A percentile compares a stretch with the other conserved stretches of the same genome.
phyloP scores from a whole-genome alignment of 2,113 vertebrate species.

The Pavo muticus region DNA sequence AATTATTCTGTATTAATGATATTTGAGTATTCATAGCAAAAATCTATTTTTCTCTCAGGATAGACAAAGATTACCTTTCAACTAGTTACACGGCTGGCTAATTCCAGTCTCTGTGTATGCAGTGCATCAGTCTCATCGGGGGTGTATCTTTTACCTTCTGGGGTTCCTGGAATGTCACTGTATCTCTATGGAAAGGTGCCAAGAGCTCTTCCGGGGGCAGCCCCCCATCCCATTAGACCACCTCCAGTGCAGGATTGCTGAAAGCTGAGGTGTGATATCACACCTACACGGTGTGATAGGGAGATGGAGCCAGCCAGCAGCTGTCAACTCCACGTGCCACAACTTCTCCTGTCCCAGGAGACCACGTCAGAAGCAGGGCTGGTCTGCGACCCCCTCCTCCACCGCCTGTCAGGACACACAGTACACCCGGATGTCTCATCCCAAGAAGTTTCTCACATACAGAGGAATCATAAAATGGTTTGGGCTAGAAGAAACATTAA shows the following conservation, averaged over 20 bases:
- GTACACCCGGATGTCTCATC: neutral
- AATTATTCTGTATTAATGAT: neutral
- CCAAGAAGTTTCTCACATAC: neutral
- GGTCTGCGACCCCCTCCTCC: neutral
- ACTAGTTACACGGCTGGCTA: neutral
- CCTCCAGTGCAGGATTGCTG: neutral
- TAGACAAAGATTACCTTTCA: neutral
- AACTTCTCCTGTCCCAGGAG: neutral
- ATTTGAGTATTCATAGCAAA: neutral
- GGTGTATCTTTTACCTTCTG: neutral
- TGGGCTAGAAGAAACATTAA: neutral
- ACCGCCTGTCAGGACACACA: neutral
- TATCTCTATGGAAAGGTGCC: neutral
- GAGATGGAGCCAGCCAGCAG: neutral
- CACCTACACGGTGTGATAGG: neutral
- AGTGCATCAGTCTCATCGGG: neutral
- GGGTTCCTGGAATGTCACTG: neutral
- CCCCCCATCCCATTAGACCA: neutral
- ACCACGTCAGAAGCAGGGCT: neutral
- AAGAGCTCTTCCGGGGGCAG: accelerated
- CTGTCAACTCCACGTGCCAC: neutral
- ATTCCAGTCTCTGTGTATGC: neutral
- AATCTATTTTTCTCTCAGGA: neutral
- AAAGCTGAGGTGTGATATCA: neutral
- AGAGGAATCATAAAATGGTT: neutral